Evolutionary conservation across 2,888 invertebrate genomes (phyloP).

Genomic region (Nemotelus nigrinus): DNA sequence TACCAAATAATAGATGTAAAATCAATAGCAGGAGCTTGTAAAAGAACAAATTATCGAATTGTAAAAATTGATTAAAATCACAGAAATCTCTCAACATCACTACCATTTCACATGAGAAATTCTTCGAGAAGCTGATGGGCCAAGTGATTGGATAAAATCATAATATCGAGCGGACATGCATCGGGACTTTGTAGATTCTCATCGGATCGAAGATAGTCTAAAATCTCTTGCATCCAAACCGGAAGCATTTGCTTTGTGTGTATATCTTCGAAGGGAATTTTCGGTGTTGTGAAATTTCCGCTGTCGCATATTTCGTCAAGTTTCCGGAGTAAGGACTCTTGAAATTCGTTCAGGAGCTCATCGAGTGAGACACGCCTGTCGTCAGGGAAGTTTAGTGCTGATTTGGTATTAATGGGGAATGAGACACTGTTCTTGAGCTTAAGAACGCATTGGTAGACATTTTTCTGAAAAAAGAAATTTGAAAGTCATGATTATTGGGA

Average conservation of each 20-base stretch:
- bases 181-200: not conserved
- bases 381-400: not conserved
- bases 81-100: too few relatives aligned
- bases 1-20: not conserved
- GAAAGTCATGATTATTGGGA: not conserved
- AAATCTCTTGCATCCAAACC: not conserved
- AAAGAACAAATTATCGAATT: too few relatives aligned
- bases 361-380: not conserved
- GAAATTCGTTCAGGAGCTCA: not conserved
- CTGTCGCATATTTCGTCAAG: conserved; percentile 12
- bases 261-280: not conserved
- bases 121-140: not conserved
- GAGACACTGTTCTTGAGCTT: not conserved
- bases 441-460: not conserved
- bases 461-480: not conserved
- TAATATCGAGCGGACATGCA: conserved; percentile 10
- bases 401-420: not conserved
- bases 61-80: too few relatives aligned
- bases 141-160: conserved; percentile 22
- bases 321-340: not conserved
- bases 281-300: not conserved
- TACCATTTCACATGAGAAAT: not conserved
- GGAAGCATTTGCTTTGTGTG: not conserved
- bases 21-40: not conserved
- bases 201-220: not conserved